Evolutionary conservation across 2,797 vertebrate species (phyloP), one percentile per base, ranked within the genome.

Genomic region (Numenius phaeopus): DNA sequence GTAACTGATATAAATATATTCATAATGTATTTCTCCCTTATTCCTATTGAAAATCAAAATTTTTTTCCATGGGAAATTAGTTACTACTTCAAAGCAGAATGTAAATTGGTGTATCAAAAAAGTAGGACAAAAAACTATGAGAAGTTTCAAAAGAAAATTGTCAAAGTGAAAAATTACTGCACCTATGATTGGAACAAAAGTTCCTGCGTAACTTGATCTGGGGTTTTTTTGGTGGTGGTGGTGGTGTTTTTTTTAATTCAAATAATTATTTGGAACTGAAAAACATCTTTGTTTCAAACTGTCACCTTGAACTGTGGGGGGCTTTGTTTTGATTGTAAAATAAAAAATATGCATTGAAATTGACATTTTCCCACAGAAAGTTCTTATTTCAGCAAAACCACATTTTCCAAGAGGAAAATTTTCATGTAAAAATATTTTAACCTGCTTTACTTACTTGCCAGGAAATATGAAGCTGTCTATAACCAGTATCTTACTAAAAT

Each of bases 381-480:
- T 91, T 91, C 70, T 84, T 83, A 81, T 84, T 97, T 95, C 91
- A 90, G 62, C 29, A 95, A 94, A 93, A 94, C 58, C 66, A 91
- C 85, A 90, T 92, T 93, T 96, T 97, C 88, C 90, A 94, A 94
- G 59, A 73, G 73, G 90, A 91, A 93, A 79, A 77, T 34, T 80
- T 93, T 93, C 30, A 22, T 77, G 34, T 81, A 89, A 81, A 95
- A 72, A 81, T 87, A 81, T 81, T 77, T 72, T 86, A 90, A 89
- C 80, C 66, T 92, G 66, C 83, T 96, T 93, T 92, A 84, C 73
- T 90, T 91, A 29, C 64, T 90, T 97, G 93, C 90, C 90, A 97
- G 91, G 88, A 97, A 96, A 96, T 46, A 84, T 37, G 93, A 91
- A 90, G 46, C 76, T 75, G 67, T 85, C 76, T 64, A 79, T 86